These are phyloP conservation scores for Digitonthophagus gazella DNA, from an alignment of 2,888 invertebrate genomes.

Conservation along the genomic window DNA sequence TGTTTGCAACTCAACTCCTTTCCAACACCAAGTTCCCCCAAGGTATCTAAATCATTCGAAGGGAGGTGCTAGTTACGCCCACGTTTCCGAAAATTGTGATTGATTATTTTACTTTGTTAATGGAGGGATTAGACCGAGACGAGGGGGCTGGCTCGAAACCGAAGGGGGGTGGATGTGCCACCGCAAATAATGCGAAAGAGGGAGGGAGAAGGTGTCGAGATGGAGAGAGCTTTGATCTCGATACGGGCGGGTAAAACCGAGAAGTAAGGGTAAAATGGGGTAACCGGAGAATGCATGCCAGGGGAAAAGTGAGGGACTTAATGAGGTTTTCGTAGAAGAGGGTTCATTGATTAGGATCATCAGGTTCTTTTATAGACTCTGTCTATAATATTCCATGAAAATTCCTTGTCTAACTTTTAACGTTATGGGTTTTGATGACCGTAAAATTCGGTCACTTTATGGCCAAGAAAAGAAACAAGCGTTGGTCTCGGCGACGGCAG, in stretches of 20 bases:
- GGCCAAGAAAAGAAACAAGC: background rate
- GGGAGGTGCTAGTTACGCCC: background rate
- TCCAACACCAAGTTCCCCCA: background rate
- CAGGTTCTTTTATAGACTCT: no score
- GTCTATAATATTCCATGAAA: no score
- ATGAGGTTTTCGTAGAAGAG: background rate
- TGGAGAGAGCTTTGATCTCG: background rate
- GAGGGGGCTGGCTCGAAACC: background rate
- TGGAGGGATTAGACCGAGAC: background rate
- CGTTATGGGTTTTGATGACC: background rate
- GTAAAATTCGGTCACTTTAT: conserved; percentile 1
- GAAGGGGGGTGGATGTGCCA: background rate
- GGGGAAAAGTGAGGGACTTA: background rate
- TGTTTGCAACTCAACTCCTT: no score
- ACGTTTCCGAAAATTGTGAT: background rate
- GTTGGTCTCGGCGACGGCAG: background rate
- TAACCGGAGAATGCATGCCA: background rate
- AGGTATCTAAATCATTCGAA: background rate
- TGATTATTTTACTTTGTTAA: background rate
- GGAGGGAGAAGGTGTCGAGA: background rate
- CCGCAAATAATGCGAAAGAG: background rate
- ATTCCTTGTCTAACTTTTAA: no score
- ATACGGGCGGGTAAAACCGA: background rate
- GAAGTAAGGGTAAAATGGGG: background rate
- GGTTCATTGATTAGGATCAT: background rate